Conservation (phyloP, 2,888 invertebrate genomes). For the Nemotelus pantherinus region DNA sequence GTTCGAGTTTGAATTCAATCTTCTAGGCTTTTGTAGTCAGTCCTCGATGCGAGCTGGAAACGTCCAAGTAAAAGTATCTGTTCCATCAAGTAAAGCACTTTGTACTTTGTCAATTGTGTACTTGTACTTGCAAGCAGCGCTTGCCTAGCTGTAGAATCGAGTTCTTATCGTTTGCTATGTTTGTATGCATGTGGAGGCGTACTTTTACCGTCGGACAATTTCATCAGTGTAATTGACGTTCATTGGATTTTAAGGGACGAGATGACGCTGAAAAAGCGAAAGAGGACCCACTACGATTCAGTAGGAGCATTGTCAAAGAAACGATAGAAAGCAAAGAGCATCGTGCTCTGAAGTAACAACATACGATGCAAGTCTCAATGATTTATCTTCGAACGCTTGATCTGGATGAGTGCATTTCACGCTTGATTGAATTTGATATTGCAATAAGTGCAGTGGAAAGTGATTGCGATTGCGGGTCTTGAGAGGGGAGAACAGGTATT, state of each 20-base stretch:
- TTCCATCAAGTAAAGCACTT: not conserved
- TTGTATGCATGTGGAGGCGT: conserved; percentile 11
- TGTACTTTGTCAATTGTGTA: not conserved
- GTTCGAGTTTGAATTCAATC: not conserved
- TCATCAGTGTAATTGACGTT: conserved; percentile 32
- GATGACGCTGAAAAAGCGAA: conserved; percentile 7
- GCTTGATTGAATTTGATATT: conserved; percentile 18
- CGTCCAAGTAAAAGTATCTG: conserved; percentile 12
- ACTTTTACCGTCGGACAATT: conserved; percentile 13
- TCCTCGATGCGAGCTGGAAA: not conserved
- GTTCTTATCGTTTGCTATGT: not conserved
- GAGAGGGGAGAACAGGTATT: no score
- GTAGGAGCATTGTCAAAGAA: not conserved
- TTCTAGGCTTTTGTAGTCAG: not conserved
- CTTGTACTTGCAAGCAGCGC: not conserved
- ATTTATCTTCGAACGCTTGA: not conserved
- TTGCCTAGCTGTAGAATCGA: not conserved
- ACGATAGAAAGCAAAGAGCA: not conserved
- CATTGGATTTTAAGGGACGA: conserved; percentile 20
- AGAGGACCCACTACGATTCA: not conserved
- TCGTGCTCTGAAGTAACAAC: not conserved
- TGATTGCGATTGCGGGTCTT: not conserved
- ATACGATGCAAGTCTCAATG: not conserved
- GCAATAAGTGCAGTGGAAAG: not conserved
- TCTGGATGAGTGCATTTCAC: conserved; percentile 21